These are phyloP conservation scores for Melanaphis sacchari DNA, from an alignment of 1,140 invertebrate species.

Conservation along the genomic window DNA sequence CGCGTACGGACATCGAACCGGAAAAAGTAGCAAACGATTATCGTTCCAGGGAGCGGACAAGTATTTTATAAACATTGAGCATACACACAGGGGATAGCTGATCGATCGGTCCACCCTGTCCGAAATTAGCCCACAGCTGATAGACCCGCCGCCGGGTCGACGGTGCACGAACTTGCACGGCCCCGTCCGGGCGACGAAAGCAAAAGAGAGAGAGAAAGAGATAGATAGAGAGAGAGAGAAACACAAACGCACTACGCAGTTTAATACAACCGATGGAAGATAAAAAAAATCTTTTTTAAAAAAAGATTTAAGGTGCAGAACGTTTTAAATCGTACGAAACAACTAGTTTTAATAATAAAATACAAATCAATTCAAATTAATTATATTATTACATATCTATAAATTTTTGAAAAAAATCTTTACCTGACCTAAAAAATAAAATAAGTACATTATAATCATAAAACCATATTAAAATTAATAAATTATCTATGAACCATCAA, in stretches of 20 bases:
- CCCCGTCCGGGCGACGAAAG: conserved; percentile 30
- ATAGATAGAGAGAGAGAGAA: background rate
- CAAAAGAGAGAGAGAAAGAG: background rate
- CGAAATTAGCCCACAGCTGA: conserved; percentile 52
- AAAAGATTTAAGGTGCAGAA: background rate
- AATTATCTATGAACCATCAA: background rate
- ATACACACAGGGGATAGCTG: conserved; percentile 28
- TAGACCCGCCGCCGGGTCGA: conserved; percentile 29
- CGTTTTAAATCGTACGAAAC: background rate
- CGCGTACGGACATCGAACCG: background rate
- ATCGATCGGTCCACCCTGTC: conserved; percentile 52
- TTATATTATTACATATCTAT: background rate
- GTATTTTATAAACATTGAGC: conserved; percentile 50
- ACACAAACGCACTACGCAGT: background rate
- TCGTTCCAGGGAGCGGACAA: conserved; percentile 11
- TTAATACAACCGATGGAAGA: background rate
- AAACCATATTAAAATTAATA: background rate
- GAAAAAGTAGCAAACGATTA: background rate
- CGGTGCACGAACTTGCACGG: conserved; percentile 13
- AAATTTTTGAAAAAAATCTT: background rate
- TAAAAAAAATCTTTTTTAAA: background rate
- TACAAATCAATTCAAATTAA: background rate
- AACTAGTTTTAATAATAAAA: background rate
- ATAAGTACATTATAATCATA: background rate
- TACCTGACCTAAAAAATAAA: background rate